These are phyloP conservation scores for Dascillus cervinus DNA, from an alignment of 2,888 invertebrate species.

Conservation along the genomic window DNA sequence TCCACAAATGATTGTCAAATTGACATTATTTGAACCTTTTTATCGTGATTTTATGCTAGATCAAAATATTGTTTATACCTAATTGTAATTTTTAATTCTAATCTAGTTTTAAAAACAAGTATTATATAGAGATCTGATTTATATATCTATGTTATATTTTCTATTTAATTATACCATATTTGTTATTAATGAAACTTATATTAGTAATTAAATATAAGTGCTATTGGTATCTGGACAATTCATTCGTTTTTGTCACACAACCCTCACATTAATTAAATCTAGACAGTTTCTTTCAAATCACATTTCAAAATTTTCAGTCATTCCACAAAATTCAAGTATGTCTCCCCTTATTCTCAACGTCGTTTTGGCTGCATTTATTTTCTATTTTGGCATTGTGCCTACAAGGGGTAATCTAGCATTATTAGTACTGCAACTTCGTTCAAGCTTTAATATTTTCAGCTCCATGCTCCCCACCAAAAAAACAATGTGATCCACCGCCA, in stretches of 20 bases:
- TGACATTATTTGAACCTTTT: constrained; percentile 7
- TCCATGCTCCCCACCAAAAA: too few species aligned
- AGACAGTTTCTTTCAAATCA: neutral
- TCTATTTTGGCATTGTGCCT: constrained; percentile 1
- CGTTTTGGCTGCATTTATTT: constrained; percentile 4
- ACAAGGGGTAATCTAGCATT: constrained; percentile 2
- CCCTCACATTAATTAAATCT: neutral
- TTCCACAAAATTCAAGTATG: constrained; percentile 7
- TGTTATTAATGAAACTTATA: constrained; percentile 18
- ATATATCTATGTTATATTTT: constrained; percentile 12
- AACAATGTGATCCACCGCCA: too few species aligned
- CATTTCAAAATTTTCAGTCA: neutral
- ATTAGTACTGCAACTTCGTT: too few species aligned
- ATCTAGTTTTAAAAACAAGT: constrained; percentile 11
- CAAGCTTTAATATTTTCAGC: too few species aligned
- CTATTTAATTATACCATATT: constrained; percentile 16
- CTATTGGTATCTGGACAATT: constrained; percentile 9
- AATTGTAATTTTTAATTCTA: constrained; percentile 9
- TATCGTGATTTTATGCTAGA: constrained; percentile 15
- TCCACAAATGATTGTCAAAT: constrained; percentile 6
- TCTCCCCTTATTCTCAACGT: constrained; percentile 7
- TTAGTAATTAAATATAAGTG: constrained; percentile 15
- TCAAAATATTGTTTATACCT: constrained; percentile 10
- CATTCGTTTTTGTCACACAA: too few species aligned
- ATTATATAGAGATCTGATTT: constrained; percentile 15